These are phyloP conservation scores for Leptonema lineaticorne DNA, from an alignment of 1,140 invertebrate species.

Conservation along the genomic window DNA sequence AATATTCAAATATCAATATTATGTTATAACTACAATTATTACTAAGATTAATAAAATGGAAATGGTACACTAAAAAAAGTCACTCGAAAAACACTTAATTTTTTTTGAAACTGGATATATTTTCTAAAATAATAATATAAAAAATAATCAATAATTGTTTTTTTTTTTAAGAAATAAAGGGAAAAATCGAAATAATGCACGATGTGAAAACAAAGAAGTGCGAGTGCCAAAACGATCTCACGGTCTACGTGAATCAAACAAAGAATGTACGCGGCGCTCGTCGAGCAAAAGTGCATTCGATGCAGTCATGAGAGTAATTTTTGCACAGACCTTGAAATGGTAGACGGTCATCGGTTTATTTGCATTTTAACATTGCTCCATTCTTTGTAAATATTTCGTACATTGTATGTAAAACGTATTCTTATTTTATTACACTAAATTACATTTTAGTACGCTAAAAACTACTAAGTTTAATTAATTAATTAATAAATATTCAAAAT, in stretches of 20 bases:
- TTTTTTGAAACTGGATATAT: no score
- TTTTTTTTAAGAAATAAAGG: no score
- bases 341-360: conserved; percentile 21
- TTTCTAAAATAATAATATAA: no score
- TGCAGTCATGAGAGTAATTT: conserved; percentile 22
- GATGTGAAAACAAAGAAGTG: background rate
- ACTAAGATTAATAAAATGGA: no score
- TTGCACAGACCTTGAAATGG: conserved; percentile 14
- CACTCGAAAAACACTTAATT: no score
- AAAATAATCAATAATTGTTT: no score
- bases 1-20: no score
- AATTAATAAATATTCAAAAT: no score
- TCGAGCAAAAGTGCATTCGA: conserved; percentile 13
- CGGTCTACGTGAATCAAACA: conserved; percentile 11
- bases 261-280: background rate
- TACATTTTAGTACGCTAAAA: background rate
- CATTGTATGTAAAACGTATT: background rate
- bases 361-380: conserved; percentile 4
- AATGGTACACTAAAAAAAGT: no score
- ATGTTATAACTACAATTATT: no score
- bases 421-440: background rate
- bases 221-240: background rate
- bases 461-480: no score
- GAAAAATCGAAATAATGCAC: background rate
- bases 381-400: background rate